Base-by-base conservation (phyloP, 2,888 invertebrate genomes). In the Diplolepis rosae region DNA sequence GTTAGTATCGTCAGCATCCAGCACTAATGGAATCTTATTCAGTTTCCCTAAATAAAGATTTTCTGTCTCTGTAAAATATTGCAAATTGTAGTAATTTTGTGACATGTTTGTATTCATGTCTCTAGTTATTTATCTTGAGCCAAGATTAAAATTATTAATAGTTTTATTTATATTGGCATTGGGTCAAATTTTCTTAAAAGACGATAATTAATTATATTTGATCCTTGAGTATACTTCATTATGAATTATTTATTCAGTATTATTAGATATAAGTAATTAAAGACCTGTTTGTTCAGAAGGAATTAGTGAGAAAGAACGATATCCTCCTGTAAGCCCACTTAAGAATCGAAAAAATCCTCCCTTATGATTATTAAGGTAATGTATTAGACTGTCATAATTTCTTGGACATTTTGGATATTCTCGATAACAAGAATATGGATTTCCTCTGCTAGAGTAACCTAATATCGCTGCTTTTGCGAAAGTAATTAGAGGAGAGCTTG, bases 311-410 rank as follows among this genome's bases (percentile, higher is more conserved):
- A 42, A 15, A 6, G 15, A 7, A 42, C 5, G 4, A 42, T 42
- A 42, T n/a, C 42, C 42, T 2, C 15, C 42, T 35, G 30, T 18
- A 24, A 68, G 7, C 18, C 66, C 79, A 24, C 73, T 93, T 84
- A 95, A 95, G 85, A 94, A 95, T 74, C 94, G 91, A 85, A 95
- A 96, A 88, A 96, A 95, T 1, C 96, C 96, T 48, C 96, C 96
- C 70, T 95, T 95, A 84, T 96, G 93, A 87, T 95, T 96, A 89
- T 96, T 96, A 66, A 96, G 90, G 85, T 96, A 96, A 85, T 93
- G 90, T 42, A 95, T 91, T 9, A 96, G 91, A 78, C 92, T 91
- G 77, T 93, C 93, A 32, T 94, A 91, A 84, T 94, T 93, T 61
- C 91, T 91, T 0, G 96, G 96, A 82, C 96, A 96, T 66, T 90